These are phyloP conservation scores for Marasmarcha lunaedactyla DNA, from an alignment of 2,888 invertebrate species.

Conservation along the genomic window DNA sequence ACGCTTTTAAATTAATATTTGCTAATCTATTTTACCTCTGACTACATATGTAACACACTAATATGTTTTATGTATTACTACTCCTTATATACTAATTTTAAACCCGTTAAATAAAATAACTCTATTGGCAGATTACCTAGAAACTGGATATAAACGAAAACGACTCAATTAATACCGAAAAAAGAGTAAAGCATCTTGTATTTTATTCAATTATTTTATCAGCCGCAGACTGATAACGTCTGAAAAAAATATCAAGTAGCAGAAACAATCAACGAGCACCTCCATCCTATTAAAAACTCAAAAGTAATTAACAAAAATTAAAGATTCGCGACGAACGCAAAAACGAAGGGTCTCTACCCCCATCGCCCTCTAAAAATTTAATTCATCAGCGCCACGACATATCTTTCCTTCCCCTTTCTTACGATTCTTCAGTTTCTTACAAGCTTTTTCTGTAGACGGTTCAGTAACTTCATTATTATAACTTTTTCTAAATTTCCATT, in stretches of 20 bases:
- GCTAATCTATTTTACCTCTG: too few species aligned
- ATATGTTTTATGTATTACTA: too few species aligned
- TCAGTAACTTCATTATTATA: conserved; percentile 27
- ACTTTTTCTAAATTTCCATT: conserved; percentile 19
- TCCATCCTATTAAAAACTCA: conserved; percentile 19
- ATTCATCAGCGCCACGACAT: conserved; percentile 68
- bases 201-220: too few species aligned
- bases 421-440: conserved; percentile 68
- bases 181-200: too few species aligned
- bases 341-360: conserved; percentile 51
- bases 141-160: too few species aligned
- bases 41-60: too few species aligned
- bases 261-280: conserved; percentile 1
- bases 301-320: conserved; percentile 59
- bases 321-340: conserved; percentile 56
- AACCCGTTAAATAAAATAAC: too few species aligned
- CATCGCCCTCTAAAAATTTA: conserved; percentile 67
- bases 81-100: too few species aligned
- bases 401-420: conserved; percentile 65
- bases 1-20: too few species aligned
- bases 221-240: too few species aligned
- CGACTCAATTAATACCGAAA: too few species aligned
- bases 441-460: conserved; percentile 59
- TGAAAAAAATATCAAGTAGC: background rate
- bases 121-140: too few species aligned